Base-by-base conservation (phyloP, 2,888 invertebrate species). In the Yponomeuta cagnagella region DNA sequence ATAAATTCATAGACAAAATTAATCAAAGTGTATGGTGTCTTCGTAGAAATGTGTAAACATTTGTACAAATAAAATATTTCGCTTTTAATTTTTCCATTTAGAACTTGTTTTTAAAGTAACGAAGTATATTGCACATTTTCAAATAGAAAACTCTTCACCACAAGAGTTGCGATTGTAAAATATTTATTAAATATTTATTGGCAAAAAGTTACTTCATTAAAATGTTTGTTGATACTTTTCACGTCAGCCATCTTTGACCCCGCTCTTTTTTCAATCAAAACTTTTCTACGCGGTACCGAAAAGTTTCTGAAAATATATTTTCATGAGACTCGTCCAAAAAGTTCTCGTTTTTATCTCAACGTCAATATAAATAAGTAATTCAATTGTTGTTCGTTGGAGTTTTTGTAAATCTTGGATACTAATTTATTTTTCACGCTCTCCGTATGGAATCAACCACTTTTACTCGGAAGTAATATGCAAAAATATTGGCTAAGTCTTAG, bases 221-320 rank as follows among this genome's bases (percentile, higher is more conserved):
- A 68, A 68, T 68, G 68, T 68, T 68, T 68, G n/a, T 48, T 52
- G 48, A 52, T 48, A 48, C 48, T 52, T 68, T 52, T 68, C 10
- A 48, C 68, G 68, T 68, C 48, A 52, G 68, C 23, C 52, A 68
- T 48, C 68, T 68, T 68, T 23, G 68, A 68, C 68, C 68, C 48
- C 23, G 52, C 48, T 68, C 52, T 52, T 37, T 30, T 68, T 68
- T 68, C 48, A 68, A 68, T 68, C 68, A 68, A 52, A 68, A 68
- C 68, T 68, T 68, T 68, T 52, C 48, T 23, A 23, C 43, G 68
- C 48, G 43, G 43, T 10, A 43, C 43, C 37, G 43, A n/a, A 43
- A 48, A 68, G 48, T 48, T 48, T 30, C 48, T 68, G 12, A 10
- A 58, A 52, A 52, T 58, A 68, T 30, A 30, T 68, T 68, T 65